Conservation (phyloP, 2,888 invertebrate genomes). For the Candidula unifasciata region DNA sequence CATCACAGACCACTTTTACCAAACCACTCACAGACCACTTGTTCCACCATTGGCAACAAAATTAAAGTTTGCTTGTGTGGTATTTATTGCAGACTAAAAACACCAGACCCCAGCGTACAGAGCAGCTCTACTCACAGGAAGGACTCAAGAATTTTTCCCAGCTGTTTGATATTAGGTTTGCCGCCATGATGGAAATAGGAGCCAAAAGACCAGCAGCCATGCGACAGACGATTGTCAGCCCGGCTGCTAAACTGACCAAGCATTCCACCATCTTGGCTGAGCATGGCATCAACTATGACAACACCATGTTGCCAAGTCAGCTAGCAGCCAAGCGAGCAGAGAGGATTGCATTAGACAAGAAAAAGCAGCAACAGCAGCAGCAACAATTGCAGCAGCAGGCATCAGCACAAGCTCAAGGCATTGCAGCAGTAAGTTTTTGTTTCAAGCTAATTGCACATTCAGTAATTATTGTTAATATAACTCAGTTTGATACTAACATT, state of each 20-base stretch:
- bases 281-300: constrained; percentile 89
- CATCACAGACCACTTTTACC: too few relatives aligned
- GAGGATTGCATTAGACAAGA: constrained; percentile 85
- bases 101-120: constrained; percentile 85
- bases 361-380: constrained; percentile 57
- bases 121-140: constrained; percentile 87
- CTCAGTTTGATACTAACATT: too few relatives aligned
- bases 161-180: constrained; percentile 84
- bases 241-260: constrained; percentile 86
- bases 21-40: too few relatives aligned
- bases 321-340: constrained; percentile 84
- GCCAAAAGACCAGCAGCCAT: constrained; percentile 83
- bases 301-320: constrained; percentile 86
- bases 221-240: constrained; percentile 87
- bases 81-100: constrained; percentile 82
- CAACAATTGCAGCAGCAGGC: constrained; percentile 61
- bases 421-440: constrained; percentile 18
- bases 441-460: neutral
- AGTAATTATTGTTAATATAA: too few relatives aligned
- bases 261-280: constrained; percentile 90
- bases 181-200: constrained; percentile 86
- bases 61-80: too few relatives aligned
- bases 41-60: too few relatives aligned
- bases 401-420: constrained; percentile 36
- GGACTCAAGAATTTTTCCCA: constrained; percentile 86